Base-by-base conservation (phyloP, 1,140 invertebrate species). In the Rhynchophorus ferrugineus region DNA sequence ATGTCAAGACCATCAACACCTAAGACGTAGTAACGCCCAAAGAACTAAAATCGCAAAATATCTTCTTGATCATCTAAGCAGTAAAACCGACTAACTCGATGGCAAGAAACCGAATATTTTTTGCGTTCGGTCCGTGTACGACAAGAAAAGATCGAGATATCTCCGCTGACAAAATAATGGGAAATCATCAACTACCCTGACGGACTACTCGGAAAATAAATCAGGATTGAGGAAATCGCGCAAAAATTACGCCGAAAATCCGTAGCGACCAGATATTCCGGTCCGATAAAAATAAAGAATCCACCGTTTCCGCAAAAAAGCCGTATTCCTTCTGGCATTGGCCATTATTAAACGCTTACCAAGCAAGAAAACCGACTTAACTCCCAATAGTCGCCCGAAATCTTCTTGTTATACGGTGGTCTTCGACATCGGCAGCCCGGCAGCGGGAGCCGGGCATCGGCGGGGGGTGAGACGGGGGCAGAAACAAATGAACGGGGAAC, bases 281-380 rank as follows among this genome's bases (percentile, higher is more conserved):
- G 5, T 11, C 24, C 24, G 5, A 29, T 29, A 29, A 29, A 29
- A 29, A 29, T 29, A 29, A 29, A 29, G 24, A 29, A n/a, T n/a
- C n/a, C n/a, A n/a, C 11, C 24, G 24, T 29, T 29, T 29, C 24
- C 24, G 24, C 24, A 29, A 29, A 29, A 29, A 29, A 29, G n/a
- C 11, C 24, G 24, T 11, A 5, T 29, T 29, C 24, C 50, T 63
- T 59, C 55, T 53, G 47, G 46, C 51, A 58, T 35, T 56, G 60
- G 61, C 61, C 63, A 65, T 65, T 64, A 65, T 59, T 65, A 65
- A 65, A 64, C 63, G 63, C 63, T 65, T 62, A 60, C 60, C 63
- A 62, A 64, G 63, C 63, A 65, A 60, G 58, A 65, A 65, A 63
- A 61, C 54, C 58, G 48, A 57, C 56, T 61, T 57, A 54, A 57